Evolutionary conservation across 2,888 invertebrate genomes (phyloP).

Genomic region (Tupiocoris notatus): DNA sequence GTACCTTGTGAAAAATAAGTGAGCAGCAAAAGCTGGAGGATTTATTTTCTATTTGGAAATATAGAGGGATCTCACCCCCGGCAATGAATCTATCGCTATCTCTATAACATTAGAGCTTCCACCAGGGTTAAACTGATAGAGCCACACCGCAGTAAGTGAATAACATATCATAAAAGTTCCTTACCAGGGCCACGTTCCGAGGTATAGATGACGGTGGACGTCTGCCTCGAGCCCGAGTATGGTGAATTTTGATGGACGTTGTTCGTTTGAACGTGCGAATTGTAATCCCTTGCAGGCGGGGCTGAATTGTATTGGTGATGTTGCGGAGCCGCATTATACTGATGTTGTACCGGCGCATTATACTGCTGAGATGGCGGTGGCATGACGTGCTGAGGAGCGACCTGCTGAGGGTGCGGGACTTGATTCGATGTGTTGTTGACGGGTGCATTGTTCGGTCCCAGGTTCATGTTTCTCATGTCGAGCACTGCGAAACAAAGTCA

Average conservation of each 20-base stretch:
- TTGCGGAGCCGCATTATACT: conserved; percentile 1
- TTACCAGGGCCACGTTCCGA: conserved; percentile 70
- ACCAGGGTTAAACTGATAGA: no score
- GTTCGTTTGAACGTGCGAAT: conserved; percentile 36
- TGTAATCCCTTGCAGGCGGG: conserved; percentile 36
- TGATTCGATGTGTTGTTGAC: neutral
- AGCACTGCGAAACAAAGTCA: conserved; percentile 19
- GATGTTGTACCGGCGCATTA: conserved; percentile 48
- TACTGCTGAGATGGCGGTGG: conserved; percentile 50
- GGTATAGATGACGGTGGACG: conserved; percentile 79
- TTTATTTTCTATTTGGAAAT: no score
- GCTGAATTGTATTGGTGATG: conserved; percentile 24
- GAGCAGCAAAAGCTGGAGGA: no score
- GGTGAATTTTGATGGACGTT: conserved; percentile 64
- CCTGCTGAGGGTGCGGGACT: conserved; percentile 21
- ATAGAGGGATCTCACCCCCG: no score
- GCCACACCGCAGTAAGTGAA: no score
- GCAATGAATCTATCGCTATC: no score
- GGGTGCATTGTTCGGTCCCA: conserved; percentile 23
- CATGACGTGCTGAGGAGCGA: conserved; percentile 46
- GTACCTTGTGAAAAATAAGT: no score
- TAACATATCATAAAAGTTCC: no score
- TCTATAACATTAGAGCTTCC: no score
- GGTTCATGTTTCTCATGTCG: conserved; percentile 46
- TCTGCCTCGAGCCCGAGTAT: conserved; percentile 67